Conservation (phyloP, 53 echinoderm and acorn worm species). For the Luidia sarsii region DNA sequence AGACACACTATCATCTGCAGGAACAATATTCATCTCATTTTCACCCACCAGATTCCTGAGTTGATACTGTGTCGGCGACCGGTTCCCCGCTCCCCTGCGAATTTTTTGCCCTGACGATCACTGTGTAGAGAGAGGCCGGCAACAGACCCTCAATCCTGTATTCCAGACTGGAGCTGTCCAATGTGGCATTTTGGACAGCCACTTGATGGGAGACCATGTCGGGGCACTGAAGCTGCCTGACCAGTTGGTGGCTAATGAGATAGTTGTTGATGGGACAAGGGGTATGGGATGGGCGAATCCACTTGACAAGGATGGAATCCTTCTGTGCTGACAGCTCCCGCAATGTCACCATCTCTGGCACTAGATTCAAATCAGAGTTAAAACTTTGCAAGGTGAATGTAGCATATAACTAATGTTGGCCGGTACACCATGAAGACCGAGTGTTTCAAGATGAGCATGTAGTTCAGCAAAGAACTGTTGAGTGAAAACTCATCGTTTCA, state of each 20-base stretch:
- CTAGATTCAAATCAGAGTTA: too few relatives aligned
- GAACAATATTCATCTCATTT: background rate
- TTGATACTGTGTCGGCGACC: background rate
- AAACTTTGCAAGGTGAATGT: too few relatives aligned
- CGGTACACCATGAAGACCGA: too few relatives aligned
- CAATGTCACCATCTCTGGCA: too few relatives aligned
- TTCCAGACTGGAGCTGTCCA: background rate
- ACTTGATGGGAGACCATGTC: background rate
- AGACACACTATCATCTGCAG: background rate
- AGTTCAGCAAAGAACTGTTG: too few relatives aligned
- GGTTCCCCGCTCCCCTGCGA: background rate
- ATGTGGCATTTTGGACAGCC: background rate
- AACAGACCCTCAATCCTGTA: background rate
- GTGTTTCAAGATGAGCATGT: too few relatives aligned
- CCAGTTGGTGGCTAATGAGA: constrained; percentile 13
- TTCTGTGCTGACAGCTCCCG: too few relatives aligned
- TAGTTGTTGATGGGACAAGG: constrained; percentile 12
- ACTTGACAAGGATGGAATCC: too few relatives aligned
- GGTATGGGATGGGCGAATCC: too few relatives aligned
- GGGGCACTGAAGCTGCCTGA: background rate
- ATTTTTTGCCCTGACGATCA: background rate
- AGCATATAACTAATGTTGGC: too few relatives aligned
- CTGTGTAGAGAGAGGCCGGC: background rate
- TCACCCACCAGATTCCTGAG: constrained; percentile 8
- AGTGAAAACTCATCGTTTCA: too few relatives aligned